Percentiles rank a stretch among this genome's conserved stretches.
Evolutionary conservation across 1,140 invertebrate genomes (phyloP).

Genomic region (Zophobas morio): DNA sequence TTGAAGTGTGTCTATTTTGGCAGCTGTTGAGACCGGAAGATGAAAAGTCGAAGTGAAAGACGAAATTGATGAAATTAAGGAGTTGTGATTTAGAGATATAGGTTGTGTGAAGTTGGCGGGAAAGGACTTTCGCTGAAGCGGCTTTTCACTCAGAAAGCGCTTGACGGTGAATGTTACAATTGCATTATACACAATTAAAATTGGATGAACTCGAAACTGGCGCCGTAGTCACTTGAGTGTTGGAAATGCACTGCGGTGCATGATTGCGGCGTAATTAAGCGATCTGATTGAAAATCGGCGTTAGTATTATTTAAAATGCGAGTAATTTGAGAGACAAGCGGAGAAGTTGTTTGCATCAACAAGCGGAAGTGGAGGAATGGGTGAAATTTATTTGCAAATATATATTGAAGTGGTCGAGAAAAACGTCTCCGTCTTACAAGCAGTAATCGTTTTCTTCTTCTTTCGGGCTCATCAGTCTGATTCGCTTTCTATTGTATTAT

Average conservation of each 20-base stretch:
- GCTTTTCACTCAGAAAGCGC: slow-evolving; percentile 4
- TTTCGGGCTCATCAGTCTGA: slow-evolving; percentile 31
- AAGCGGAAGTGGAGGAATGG: slow-evolving; percentile 34
- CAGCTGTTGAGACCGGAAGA: too few relatives aligned
- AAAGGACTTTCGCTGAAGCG: slow-evolving; percentile 13
- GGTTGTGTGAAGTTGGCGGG: neutral
- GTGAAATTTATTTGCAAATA: slow-evolving; percentile 32
- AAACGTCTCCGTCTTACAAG: slow-evolving; percentile 26
- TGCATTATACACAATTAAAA: slow-evolving; percentile 16
- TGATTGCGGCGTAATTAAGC: slow-evolving; percentile 31
- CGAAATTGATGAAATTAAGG: too few relatives aligned
- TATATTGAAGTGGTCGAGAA: slow-evolving; percentile 30
- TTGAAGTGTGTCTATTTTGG: too few relatives aligned
- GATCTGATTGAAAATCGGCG: slow-evolving; percentile 15
- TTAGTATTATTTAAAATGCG: slow-evolving; percentile 34
- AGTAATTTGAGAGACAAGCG: slow-evolving; percentile 33
- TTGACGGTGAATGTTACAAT: slow-evolving; percentile 8
- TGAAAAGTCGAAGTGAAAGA: too few relatives aligned
- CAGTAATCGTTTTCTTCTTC: slow-evolving; percentile 35
- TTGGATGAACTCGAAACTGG: slow-evolving; percentile 15
- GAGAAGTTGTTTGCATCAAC: slow-evolving; percentile 14
- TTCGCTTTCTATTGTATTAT: slow-evolving; percentile 36
- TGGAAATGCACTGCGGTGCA: slow-evolving; percentile 23
- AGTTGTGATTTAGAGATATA: neutral
- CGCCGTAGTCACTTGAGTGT: slow-evolving; percentile 7